phyloP scores from a whole-genome alignment of 1,140 invertebrate genomes.

The Globodera ellingtonae region DNA sequence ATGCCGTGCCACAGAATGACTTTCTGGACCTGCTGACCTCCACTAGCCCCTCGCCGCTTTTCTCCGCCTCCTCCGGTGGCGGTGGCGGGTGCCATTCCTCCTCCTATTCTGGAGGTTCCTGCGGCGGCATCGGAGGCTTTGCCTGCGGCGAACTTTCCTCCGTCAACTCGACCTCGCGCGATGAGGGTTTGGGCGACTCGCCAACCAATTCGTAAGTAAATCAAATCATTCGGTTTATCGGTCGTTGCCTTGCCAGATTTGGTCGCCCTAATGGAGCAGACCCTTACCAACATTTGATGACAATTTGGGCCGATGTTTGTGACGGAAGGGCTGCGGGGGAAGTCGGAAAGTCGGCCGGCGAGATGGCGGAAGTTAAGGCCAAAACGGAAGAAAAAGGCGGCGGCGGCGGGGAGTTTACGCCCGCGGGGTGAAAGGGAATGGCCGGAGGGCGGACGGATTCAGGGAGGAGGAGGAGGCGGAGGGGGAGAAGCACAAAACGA shows the following conservation, averaged over 20 bases:
- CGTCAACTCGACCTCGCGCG: constrained; percentile 30
- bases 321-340: neutral
- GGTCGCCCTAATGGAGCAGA: neutral
- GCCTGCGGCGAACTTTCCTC: constrained; percentile 31
- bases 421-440: neutral
- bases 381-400: neutral
- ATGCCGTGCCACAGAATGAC: neutral
- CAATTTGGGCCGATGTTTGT: constrained; percentile 10
- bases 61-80: neutral
- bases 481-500: no score
- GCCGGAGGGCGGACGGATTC: neutral
- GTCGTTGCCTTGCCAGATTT: neutral
- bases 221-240: neutral
- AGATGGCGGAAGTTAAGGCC: neutral
- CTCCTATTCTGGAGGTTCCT: constrained; percentile 3
- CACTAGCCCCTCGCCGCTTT: constrained; percentile 18
- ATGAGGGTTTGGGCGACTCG: constrained; percentile 34
- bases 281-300: constrained; percentile 11
- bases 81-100: constrained; percentile 1
- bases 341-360: neutral
- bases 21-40: constrained; percentile 15
- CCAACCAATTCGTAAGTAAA: constrained; percentile 33
- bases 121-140: constrained; percentile 5
- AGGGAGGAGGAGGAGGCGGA: no score
- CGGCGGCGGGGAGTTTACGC: neutral